phyloP scores from a whole-genome alignment of 92 coral and sea anemone species.

The Phenganax marumi region DNA sequence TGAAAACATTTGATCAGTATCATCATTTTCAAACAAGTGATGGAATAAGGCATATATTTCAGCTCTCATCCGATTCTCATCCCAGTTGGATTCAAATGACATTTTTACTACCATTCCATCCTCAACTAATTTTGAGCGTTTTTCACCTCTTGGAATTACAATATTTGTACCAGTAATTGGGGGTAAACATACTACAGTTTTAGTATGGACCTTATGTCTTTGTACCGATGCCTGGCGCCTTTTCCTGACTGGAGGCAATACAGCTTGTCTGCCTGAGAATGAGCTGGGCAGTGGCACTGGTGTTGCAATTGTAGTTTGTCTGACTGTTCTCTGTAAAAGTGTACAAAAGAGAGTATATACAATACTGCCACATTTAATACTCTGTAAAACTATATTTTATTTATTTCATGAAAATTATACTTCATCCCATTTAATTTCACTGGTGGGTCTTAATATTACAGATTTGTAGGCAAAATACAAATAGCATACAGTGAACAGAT shows the following conservation, averaged over 20 bases:
- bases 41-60: conserved; percentile 16
- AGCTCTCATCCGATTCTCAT: not conserved
- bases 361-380: not conserved
- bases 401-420: too few species aligned
- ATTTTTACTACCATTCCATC: conserved; percentile 19
- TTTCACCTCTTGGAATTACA: conserved; percentile 22
- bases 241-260: not conserved
- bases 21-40: conserved; percentile 12
- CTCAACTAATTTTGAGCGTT: conserved; percentile 7
- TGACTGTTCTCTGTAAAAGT: not conserved
- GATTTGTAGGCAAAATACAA: too few species aligned
- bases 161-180: conserved; percentile 3
- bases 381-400: too few species aligned
- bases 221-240: not conserved
- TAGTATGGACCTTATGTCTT: conserved; percentile 11
- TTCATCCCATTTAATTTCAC: too few species aligned
- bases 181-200: conserved; percentile 21
- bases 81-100: conserved; percentile 18
- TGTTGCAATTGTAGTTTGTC: not conserved
- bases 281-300: conserved; percentile 9
- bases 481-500: too few species aligned
- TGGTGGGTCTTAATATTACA: too few species aligned
- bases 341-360: not conserved
- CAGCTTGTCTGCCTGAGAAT: conserved; percentile 4
- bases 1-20: not conserved